phyloP scores from a whole-genome alignment of 2,113 vertebrate species.

The Perca flavescens region DNA sequence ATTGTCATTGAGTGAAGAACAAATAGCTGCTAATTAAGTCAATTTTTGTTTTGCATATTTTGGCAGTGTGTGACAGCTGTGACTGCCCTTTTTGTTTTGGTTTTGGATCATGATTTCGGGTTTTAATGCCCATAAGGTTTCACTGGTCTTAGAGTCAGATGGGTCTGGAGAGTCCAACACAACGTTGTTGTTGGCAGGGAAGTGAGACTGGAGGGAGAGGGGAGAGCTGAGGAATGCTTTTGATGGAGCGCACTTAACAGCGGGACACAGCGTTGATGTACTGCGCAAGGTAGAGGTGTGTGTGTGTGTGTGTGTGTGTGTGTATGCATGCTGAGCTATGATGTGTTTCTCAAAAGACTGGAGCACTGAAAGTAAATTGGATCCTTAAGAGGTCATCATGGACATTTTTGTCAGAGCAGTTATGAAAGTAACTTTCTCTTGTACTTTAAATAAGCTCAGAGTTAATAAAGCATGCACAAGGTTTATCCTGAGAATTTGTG shows the following conservation, averaged over 20 bases:
- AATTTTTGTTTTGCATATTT: slow-evolving; percentile 33
- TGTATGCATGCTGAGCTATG: slow-evolving; percentile 13
- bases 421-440: slow-evolving; percentile 13
- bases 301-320: slow-evolving; percentile 20
- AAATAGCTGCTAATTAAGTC: slow-evolving; percentile 16
- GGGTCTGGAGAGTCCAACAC: slow-evolving; percentile 61
- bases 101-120: slow-evolving; percentile 33
- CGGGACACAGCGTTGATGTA: slow-evolving; percentile 65
- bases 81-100: slow-evolving; percentile 38
- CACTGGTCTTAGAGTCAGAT: slow-evolving; percentile 58
- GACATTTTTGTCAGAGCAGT: slow-evolving; percentile 20
- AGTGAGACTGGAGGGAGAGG: slow-evolving; percentile 65
- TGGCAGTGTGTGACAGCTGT: slow-evolving; percentile 23
- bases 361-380: neutral
- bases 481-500: slow-evolving; percentile 17
- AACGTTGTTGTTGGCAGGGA: slow-evolving; percentile 75
- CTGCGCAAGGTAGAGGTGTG: slow-evolving; percentile 61
- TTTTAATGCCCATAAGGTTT: slow-evolving; percentile 56
- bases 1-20: slow-evolving; percentile 2
- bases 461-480: slow-evolving; percentile 1
- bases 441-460: slow-evolving; percentile 1
- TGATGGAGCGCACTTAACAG: slow-evolving; percentile 70
- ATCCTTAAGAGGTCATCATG: slow-evolving; percentile 31
- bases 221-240: slow-evolving; percentile 75
- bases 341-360: neutral